phyloP scores from a whole-genome alignment of 2,113 vertebrate genomes.

The Puma concolor region DNA sequence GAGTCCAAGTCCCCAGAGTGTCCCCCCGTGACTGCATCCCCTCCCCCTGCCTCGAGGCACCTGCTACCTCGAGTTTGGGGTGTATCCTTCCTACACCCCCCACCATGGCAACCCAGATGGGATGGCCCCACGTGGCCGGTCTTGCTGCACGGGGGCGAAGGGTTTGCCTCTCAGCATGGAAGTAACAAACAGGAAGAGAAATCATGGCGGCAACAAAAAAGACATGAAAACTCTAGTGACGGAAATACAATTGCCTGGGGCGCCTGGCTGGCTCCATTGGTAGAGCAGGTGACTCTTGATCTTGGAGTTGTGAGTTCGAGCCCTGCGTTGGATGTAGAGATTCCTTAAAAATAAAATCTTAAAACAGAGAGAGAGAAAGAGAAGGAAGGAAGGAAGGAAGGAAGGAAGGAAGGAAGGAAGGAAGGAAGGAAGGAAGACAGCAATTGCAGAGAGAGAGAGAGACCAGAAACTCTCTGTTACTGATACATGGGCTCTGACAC shows the following conservation, averaged over 20 bases:
- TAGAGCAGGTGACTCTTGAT: neutral
- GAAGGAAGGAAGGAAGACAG: neutral
- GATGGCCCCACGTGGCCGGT: no score
- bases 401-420: no score
- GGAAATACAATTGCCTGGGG: neutral
- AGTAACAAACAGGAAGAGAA: neutral
- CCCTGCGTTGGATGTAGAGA: neutral
- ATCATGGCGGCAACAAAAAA: neutral
- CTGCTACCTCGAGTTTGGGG: neutral
- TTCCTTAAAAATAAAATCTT: neutral
- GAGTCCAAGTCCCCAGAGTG: neutral
- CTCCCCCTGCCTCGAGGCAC: neutral
- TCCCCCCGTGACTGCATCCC: neutral
- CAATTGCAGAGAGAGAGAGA: neutral
- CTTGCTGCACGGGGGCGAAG: neutral
- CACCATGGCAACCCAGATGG: neutral
- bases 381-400: no score
- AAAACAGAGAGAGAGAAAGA: neutral
- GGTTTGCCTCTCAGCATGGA: neutral
- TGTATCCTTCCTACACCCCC: neutral
- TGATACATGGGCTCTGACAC: neutral
- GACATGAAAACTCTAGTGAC: neutral
- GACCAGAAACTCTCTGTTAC: neutral
- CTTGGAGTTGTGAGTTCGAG: neutral
- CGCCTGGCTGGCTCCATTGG: neutral